Evolutionary conservation across 2,797 vertebrate species (phyloP), one percentile per base, ranked within the genome.

Genomic region (Amblyraja radiata): DNA sequence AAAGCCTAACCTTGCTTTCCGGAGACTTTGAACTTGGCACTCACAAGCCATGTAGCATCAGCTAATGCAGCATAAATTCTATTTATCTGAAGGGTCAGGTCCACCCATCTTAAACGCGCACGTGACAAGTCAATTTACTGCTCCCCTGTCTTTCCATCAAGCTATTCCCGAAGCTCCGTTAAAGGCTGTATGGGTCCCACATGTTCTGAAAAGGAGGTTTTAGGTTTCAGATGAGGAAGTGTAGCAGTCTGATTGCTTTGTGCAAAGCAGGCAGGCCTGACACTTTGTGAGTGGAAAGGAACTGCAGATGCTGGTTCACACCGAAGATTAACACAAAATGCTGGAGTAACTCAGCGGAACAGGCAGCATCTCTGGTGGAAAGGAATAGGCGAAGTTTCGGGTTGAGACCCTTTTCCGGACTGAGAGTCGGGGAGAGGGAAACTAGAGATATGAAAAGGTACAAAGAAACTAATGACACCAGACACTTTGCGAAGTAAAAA

Each of bases 141-240:
- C 61, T 68, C 28, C 61, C 84, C n/a, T 68, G 46, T 46, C 36
- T 18, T 68, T 68, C 84, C 65, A 9, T 68, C 61, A 21, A 68
- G 28, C 36, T 61, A 88, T 88, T 88, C n/a, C 61, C 63, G n/a
- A 88, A 63, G 21, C 63, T 88, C 68, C 84, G 36, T 88, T 88
- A 88, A 68, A 63, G 18, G 84, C 65, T 88, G 84, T 32, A 68
- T 88, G 61, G 65, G 63, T 36, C 61, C 84, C 61, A 88, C 63
- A 88, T 88, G 61, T 88, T 21, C n/a, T 68, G n/a, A 88, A 36
- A n/a, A 16, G n/a, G 63, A 68, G 61, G 84, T 18, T 88, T 68
- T n/a, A 88, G 84, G 14, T 88, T 68, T 88, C 84, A 68, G 21
- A 65, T 88, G n/a, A 88, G 61, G 68, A 88, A 88, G 63, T 88